phyloP scores from a whole-genome alignment of 2,797 vertebrate species.

The Bradypodion pumilum region DNA sequence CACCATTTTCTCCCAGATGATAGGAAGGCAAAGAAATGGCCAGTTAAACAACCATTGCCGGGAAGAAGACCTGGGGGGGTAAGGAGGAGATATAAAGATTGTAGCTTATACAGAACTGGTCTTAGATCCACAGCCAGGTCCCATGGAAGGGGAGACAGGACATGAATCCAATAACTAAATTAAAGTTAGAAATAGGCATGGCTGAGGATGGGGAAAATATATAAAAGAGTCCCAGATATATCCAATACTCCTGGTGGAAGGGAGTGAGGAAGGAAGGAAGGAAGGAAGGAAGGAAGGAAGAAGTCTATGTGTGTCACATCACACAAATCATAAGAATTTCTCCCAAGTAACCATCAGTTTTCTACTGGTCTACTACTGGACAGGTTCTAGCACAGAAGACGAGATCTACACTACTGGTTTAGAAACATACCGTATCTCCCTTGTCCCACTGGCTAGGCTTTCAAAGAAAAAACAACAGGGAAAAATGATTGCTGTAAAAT shows the following conservation, averaged over 20 bases:
- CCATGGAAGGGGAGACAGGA: too few relatives aligned
- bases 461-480: constrained; percentile 34
- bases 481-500: constrained; percentile 35
- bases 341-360: not conserved
- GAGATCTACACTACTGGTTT: not conserved
- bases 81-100: not conserved
- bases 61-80: not conserved
- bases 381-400: constrained; percentile 8
- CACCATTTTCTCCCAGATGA: not conserved
- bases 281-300: too few relatives aligned
- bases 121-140: too few relatives aligned
- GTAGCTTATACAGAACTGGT: not conserved
- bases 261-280: too few relatives aligned
- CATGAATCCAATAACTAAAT: too few relatives aligned
- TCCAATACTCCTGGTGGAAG: too few relatives aligned
- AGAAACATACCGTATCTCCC: constrained; percentile 31
- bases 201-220: not conserved
- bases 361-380: not conserved
- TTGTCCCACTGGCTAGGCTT: constrained; percentile 26
- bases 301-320: not conserved
- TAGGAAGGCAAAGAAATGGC: not conserved
- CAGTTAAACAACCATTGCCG: not conserved
- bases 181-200: not conserved
- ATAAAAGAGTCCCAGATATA: not conserved
- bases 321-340: not conserved